Conservation (phyloP, 2,797 vertebrate species). For the Bradypodion ventrale region DNA sequence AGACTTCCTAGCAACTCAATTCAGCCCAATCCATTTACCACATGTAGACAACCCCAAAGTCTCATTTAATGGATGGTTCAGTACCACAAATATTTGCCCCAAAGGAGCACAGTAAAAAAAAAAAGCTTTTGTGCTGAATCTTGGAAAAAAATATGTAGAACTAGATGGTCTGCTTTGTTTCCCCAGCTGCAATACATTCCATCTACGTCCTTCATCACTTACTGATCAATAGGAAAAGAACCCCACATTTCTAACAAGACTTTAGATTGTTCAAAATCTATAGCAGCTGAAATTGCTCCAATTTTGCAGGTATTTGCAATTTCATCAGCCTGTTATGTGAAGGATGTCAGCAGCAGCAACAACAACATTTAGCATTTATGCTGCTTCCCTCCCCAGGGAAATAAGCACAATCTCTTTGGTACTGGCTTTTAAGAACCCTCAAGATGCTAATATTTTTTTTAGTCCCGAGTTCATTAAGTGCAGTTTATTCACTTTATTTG, state of each 20-base stretch:
- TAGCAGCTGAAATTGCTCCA: constrained; percentile 28
- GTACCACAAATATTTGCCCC: constrained; percentile 18
- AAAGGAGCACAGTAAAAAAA: constrained; percentile 35
- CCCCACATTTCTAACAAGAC: constrained; percentile 31
- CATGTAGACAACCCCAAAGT: background rate
- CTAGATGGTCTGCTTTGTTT: constrained; percentile 38
- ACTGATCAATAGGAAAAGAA: constrained; percentile 57
- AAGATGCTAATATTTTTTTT: background rate
- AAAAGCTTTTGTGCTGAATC: constrained; percentile 18
- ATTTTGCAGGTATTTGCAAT: constrained; percentile 27
- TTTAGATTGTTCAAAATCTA: constrained; percentile 64
- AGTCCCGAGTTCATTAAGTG: background rate
- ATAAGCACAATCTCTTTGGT: background rate
- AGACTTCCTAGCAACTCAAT: no score
- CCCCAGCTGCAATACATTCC: constrained; percentile 34
- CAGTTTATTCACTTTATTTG: background rate
- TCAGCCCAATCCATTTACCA: no score
- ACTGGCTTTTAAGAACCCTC: background rate
- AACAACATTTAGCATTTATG: background rate
- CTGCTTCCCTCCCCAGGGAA: background rate
- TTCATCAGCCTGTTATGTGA: background rate
- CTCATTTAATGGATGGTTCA: constrained; percentile 39
- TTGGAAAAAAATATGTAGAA: constrained; percentile 54
- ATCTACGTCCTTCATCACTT: constrained; percentile 24
- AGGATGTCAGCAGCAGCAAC: background rate